Evolutionary conservation across 2,888 invertebrate genomes (phyloP).

Genomic region (Tiliacea aurago): DNA sequence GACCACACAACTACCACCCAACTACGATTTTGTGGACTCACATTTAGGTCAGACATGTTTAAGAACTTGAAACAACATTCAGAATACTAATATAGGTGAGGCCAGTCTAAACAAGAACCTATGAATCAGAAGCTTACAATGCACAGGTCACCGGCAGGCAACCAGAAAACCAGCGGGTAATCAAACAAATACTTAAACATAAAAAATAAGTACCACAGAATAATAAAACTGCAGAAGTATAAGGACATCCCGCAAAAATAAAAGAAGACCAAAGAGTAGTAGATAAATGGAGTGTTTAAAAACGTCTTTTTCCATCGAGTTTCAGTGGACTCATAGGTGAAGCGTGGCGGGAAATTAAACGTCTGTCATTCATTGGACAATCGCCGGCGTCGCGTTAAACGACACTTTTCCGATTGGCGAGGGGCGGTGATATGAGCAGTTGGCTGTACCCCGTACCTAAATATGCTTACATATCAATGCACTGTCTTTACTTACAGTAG

Average conservation of each 20-base stretch:
- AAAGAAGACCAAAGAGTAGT: conserved; percentile 7
- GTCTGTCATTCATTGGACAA: conserved; percentile 40
- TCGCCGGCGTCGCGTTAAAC: conserved; percentile 30
- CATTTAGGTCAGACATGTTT: conserved; percentile 37
- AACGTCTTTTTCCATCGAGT: conserved; percentile 14
- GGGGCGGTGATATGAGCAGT: conserved; percentile 3
- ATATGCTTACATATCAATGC: neutral
- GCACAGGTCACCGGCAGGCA: conserved; percentile 12
- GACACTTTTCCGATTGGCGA: conserved; percentile 43
- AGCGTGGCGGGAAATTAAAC: conserved; percentile 49
- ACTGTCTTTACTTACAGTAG: neutral
- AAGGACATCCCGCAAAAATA: conserved; percentile 12
- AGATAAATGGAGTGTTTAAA: conserved; percentile 25
- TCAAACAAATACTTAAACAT: conserved; percentile 16
- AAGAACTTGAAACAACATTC: conserved; percentile 9
- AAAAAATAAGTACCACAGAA: neutral
- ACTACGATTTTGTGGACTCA: conserved; percentile 2
- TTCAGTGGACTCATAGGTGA: conserved; percentile 14
- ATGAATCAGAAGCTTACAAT: conserved; percentile 26
- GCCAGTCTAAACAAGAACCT: conserved; percentile 9
- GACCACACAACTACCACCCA: neutral
- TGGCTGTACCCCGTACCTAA: neutral
- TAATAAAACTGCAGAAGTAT: conserved; percentile 1
- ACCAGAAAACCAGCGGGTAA: conserved; percentile 9
- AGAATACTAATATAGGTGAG: conserved; percentile 26